Base-by-base conservation (phyloP, 92 coral and sea anemone genomes). In the Nematostella vectensis region DNA sequence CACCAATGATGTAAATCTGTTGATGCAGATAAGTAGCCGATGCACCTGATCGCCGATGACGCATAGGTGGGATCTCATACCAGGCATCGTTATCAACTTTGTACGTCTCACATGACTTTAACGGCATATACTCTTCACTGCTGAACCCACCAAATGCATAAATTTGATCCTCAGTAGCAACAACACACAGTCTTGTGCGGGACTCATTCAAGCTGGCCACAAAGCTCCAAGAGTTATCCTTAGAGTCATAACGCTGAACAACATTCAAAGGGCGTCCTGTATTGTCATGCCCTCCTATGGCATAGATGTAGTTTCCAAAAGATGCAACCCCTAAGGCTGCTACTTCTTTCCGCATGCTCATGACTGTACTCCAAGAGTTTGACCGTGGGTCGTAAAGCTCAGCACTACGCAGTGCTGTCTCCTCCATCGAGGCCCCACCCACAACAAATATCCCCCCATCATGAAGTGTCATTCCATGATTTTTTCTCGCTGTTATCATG, bases 71-170 rank as follows among this genome's bases (percentile, higher is more conserved):
- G 54, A 67, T 80, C 17, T 30, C 39, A 9, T 61, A 38, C 95
- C 95, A 85, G 1, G 43, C 31, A 52, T 76, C 74, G 47, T 58
- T 65, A 13, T 42, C 65, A 20, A 71, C 76, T 19, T 74, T 62
- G 45, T 80, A 85, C 10, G 47, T 56, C 61, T 85, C 95, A 31
- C 79, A 87, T 0, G 88, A 40, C 27, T 67, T 62, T 24, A 85
- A 55, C 15, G 95, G 95, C 20, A 70, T 52, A 27, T 61, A 83
- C 0, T 76, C 95, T 31, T 66, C 81, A 38, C 77, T 70, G 31
- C 91, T 75, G 63, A 79, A 85, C 0, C 95, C 95, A 27, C 95
- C 88, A 75, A 85, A 31, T 22, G 80, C 76, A 47, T 70, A 85
- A 44, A 85, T 48, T 25, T 55, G 29, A 10, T 63, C 60, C 40